These are phyloP conservation scores for Thereva nobilitata DNA, from an alignment of 2,888 invertebrate genomes.

Conservation along the genomic window DNA sequence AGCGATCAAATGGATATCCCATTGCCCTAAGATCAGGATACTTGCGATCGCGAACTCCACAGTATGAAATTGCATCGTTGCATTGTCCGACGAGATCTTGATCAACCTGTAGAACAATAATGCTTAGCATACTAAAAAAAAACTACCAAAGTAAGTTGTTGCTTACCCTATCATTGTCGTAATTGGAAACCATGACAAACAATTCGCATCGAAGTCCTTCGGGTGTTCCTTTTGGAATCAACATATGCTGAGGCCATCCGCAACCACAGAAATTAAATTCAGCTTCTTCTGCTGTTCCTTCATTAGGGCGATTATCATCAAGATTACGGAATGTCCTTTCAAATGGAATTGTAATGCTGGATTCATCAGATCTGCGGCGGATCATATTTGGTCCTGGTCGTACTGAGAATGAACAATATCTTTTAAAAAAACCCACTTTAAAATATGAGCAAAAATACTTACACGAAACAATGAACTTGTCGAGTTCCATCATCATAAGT, in stretches of 20 bases:
- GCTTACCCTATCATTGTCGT: conserved; percentile 61
- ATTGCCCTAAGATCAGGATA: conserved; percentile 82
- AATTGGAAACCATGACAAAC: conserved; percentile 75
- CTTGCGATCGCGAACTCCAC: conserved; percentile 74
- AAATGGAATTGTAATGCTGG: conserved; percentile 78
- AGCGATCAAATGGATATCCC: conserved; percentile 86
- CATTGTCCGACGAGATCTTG: conserved; percentile 62
- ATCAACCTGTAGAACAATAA: conserved; percentile 49
- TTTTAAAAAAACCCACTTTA: neutral
- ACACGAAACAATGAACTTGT: conserved; percentile 64
- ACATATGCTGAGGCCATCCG: conserved; percentile 80
- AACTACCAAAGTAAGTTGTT: neutral
- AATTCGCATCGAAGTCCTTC: conserved; percentile 67
- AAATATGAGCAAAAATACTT: conserved; percentile 50
- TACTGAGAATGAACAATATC: conserved; percentile 59
- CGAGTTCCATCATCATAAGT: conserved; percentile 65
- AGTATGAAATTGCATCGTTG: conserved; percentile 76
- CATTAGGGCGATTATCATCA: conserved; percentile 62
- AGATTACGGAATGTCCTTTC: conserved; percentile 74
- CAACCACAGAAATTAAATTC: conserved; percentile 80
- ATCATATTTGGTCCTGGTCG: conserved; percentile 67
- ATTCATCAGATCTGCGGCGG: conserved; percentile 66
- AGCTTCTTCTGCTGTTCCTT: conserved; percentile 58
- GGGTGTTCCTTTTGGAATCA: conserved; percentile 68
- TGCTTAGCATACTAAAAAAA: conserved; percentile 60